Evolutionary conservation across 1,140 invertebrate genomes (phyloP).

Genomic region (Euura saliciscinereae): DNA sequence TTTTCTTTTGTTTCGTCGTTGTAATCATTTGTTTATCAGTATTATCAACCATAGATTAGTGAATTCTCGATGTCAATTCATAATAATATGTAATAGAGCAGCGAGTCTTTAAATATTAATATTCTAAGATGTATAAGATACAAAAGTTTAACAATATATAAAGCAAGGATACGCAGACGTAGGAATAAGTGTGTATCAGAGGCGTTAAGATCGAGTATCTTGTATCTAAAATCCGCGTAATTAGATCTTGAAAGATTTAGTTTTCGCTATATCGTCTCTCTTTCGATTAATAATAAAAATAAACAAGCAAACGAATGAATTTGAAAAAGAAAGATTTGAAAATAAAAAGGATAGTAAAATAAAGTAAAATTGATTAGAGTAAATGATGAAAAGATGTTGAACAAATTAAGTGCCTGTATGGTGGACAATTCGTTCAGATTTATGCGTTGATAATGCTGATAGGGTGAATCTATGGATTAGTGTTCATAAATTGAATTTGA

Average conservation of each 20-base stretch:
- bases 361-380: neutral
- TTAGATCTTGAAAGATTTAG: too few species aligned
- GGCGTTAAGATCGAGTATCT: too few species aligned
- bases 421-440: slow-evolving; percentile 3
- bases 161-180: neutral
- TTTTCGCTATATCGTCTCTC: too few species aligned
- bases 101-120: neutral
- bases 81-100: neutral
- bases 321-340: too few species aligned
- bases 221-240: too few species aligned
- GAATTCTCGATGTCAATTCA: neutral
- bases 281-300: too few species aligned
- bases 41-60: slow-evolving; percentile 3
- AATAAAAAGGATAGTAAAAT: neutral
- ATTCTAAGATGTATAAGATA: too few species aligned
- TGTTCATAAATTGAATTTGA: neutral
- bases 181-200: neutral
- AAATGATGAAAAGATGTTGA: neutral
- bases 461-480: too few species aligned
- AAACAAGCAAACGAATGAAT: too few species aligned
- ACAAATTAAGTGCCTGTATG: neutral
- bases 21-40: slow-evolving; percentile 10
- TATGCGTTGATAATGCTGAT: slow-evolving; percentile 7
- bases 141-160: too few species aligned
- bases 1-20: slow-evolving; percentile 17